phyloP scores from a whole-genome alignment of 1,140 invertebrate species.

The Wiebesia pumilae region DNA sequence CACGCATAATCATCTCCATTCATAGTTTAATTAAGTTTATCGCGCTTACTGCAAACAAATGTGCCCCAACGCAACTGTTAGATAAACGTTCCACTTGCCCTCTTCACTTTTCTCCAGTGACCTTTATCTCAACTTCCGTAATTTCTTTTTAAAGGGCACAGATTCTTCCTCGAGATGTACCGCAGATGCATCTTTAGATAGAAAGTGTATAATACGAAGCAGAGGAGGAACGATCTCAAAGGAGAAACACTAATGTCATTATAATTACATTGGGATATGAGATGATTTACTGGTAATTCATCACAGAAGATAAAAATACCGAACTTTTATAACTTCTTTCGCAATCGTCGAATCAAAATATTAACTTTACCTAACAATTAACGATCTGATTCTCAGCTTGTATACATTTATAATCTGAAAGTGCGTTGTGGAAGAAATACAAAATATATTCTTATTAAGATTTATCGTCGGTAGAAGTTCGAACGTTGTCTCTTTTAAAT shows the following conservation, averaged over 20 bases:
- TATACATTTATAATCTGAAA: not conserved
- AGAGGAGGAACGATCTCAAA: not conserved
- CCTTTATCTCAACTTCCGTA: not conserved
- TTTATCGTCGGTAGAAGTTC: not conserved
- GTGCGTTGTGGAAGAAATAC: not conserved
- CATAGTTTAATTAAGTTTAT: conserved; percentile 37
- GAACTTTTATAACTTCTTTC: not conserved
- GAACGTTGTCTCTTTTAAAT: too few relatives aligned
- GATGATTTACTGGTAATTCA: not conserved
- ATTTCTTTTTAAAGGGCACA: not conserved
- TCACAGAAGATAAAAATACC: not conserved
- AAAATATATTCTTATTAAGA: not conserved
- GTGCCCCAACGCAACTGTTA: not conserved
- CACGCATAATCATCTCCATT: conserved; percentile 32
- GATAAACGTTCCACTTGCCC: conserved; percentile 10
- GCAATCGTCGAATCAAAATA: not conserved
- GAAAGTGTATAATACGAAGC: not conserved
- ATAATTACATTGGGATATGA: not conserved
- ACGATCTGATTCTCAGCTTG: too few relatives aligned
- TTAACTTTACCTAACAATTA: not conserved
- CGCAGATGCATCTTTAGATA: not conserved
- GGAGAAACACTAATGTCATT: not conserved
- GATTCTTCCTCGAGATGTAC: not conserved
- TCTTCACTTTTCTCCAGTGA: not conserved
- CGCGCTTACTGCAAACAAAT: conserved; percentile 29